Percentiles rank a stretch among this genome's conserved stretches.
These are phyloP conservation scores for Pantherophis vulpinus DNA, from an alignment of 2,797 vertebrate genomes.

Conservation along the genomic window DNA sequence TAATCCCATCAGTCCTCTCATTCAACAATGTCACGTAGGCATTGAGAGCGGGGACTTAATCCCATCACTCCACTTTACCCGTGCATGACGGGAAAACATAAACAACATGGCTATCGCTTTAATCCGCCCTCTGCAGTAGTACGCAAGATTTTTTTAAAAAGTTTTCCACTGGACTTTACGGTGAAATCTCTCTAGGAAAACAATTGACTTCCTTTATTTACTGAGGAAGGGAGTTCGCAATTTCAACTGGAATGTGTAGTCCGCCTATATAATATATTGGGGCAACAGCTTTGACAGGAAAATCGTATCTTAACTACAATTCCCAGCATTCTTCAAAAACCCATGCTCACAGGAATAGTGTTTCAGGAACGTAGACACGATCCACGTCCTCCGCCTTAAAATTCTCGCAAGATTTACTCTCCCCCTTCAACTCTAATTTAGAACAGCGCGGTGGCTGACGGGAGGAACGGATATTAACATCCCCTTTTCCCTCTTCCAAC, in stretches of 20 bases:
- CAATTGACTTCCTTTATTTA: neutral
- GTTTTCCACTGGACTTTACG: neutral
- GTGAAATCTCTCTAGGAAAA: neutral
- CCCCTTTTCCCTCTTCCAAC: fast-evolving
- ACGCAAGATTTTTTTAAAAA: neutral
- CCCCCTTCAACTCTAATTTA: neutral
- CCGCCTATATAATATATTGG: neutral
- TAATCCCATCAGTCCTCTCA: no score
- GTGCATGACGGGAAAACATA: neutral
- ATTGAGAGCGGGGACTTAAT: no score
- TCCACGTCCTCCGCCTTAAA: neutral
- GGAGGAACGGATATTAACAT: neutral
- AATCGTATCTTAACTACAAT: neutral
- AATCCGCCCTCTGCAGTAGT: neutral
- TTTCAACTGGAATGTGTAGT: neutral
- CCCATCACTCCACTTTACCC: no score
- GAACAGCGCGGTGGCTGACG: neutral
- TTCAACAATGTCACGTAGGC: no score
- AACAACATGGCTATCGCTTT: neutral
- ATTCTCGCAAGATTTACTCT: neutral
- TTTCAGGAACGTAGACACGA: neutral
- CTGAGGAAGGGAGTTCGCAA: neutral
- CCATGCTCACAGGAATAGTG: neutral
- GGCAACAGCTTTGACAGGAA: neutral
- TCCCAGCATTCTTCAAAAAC: neutral